These are phyloP conservation scores for Suricata suricatta DNA, from an alignment of 2,113 vertebrate species.

Conservation along the genomic window DNA sequence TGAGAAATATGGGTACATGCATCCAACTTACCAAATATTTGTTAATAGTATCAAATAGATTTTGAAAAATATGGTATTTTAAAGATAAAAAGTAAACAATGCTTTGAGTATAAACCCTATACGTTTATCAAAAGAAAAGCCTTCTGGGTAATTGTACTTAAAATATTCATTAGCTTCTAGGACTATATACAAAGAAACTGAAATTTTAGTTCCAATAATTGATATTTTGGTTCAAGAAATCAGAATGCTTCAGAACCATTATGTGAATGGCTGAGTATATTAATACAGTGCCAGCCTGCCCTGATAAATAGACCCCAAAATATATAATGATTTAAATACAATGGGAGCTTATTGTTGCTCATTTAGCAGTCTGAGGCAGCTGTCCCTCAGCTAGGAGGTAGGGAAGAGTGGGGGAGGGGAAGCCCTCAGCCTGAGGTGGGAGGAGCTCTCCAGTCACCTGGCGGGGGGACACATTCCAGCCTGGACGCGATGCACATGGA, in stretches of 20 bases:
- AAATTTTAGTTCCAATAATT: not conserved
- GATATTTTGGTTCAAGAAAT: conserved; percentile 27
- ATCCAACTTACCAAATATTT: not conserved
- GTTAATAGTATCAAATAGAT: not conserved
- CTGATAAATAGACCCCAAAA: not conserved
- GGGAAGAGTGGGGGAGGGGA: not conserved
- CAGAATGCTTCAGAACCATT: not conserved
- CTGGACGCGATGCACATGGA: not conserved
- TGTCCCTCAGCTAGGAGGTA: not conserved
- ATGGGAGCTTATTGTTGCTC: not conserved
- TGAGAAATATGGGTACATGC: not conserved
- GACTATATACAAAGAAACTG: conserved; percentile 11
- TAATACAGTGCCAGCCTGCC: not conserved
- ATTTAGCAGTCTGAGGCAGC: not conserved
- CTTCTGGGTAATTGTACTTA: conserved; percentile 5
- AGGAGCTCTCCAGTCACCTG: not conserved
- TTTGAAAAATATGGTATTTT: not conserved
- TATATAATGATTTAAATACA: not conserved
- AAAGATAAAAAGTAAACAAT: conserved; percentile 26
- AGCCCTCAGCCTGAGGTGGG: not conserved
- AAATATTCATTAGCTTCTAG: conserved; percentile 19
- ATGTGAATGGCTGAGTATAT: not conserved
- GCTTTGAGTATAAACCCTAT: conserved; percentile 25
- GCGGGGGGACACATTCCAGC: no score
- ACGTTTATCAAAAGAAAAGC: not conserved